A percentile compares a stretch with the other conserved stretches of the same genome.
Evolutionary conservation across 2,113 vertebrate genomes (phyloP).

Genomic region (Chaenogobius annularis): DNA sequence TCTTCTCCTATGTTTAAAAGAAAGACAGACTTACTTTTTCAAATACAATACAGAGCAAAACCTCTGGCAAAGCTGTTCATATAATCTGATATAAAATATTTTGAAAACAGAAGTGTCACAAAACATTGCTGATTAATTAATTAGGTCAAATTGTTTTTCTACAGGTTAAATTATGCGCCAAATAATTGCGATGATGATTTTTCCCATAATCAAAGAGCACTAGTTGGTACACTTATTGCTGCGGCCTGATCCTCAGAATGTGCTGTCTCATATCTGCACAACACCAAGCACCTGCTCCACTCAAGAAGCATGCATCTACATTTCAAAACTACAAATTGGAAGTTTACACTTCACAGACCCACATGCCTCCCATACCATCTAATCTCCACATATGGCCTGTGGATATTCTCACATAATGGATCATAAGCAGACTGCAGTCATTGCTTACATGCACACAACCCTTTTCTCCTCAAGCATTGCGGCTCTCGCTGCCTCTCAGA

Average conservation of each 20-base stretch:
- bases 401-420: conserved; percentile 33
- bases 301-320: not conserved
- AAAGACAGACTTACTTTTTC: no score
- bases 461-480: conserved; percentile 56
- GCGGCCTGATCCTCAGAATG: not conserved
- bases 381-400: conserved; percentile 16
- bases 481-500: conserved; percentile 41
- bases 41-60: no score
- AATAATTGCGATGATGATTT: no score
- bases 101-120: no score
- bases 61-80: no score
- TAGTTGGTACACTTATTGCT: not conserved
- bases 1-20: no score
- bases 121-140: no score
- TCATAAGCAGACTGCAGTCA: conserved; percentile 31
- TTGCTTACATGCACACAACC: conserved; percentile 10
- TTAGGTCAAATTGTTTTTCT: no score
- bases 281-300: not conserved
- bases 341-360: conserved; percentile 26
- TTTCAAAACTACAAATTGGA: conserved; percentile 9
- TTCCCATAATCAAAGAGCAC: no score
- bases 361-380: conserved; percentile 8
- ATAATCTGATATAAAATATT: no score
- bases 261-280: not conserved
- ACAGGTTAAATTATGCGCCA: no score